A percentile compares a stretch with the other conserved stretches of the same genome.
phyloP scores from a whole-genome alignment of 2,797 vertebrate genomes.

The Schizopygopsis pylzovi region DNA sequence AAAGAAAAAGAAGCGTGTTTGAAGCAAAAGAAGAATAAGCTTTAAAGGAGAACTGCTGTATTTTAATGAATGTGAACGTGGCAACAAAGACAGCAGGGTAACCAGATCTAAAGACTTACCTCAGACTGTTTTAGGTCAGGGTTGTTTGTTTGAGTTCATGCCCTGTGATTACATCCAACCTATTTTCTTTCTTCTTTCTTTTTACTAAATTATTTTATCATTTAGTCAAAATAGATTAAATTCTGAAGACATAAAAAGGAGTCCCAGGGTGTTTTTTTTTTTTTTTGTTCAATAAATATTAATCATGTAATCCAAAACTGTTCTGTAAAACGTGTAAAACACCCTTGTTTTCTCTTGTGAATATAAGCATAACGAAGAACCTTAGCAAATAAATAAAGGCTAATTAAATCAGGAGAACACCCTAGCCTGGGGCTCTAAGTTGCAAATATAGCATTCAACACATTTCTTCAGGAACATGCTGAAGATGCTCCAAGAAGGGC shows the following conservation, averaged over 20 bases:
- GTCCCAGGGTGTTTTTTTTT: background rate
- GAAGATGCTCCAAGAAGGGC: background rate
- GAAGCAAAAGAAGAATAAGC: background rate
- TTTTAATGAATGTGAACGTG: conserved; percentile 35
- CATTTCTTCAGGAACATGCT: background rate
- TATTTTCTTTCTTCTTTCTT: background rate
- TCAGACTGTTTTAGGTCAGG: conserved; percentile 1
- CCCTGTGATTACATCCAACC: background rate
- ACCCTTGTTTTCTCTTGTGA: conserved; percentile 24
- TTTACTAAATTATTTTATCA: background rate
- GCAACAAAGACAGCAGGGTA: background rate
- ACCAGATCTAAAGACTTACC: conserved; percentile 20
- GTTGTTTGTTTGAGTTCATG: conserved; percentile 23
- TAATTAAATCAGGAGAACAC: background rate
- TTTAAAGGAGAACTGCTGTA: conserved; percentile 28
- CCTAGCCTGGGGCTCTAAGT: background rate
- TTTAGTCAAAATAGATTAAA: background rate
- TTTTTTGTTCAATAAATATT: conserved; percentile 9
- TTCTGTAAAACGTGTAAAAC: conserved; percentile 40
- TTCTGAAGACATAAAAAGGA: conserved; percentile 1
- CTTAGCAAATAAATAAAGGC: conserved; percentile 3
- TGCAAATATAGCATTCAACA: background rate
- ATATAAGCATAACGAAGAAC: background rate
- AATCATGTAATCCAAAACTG: conserved; percentile 22
- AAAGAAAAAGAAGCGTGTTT: background rate